Conservation (phyloP, 2,797 vertebrate species). For the Botia almorhae region DNA sequence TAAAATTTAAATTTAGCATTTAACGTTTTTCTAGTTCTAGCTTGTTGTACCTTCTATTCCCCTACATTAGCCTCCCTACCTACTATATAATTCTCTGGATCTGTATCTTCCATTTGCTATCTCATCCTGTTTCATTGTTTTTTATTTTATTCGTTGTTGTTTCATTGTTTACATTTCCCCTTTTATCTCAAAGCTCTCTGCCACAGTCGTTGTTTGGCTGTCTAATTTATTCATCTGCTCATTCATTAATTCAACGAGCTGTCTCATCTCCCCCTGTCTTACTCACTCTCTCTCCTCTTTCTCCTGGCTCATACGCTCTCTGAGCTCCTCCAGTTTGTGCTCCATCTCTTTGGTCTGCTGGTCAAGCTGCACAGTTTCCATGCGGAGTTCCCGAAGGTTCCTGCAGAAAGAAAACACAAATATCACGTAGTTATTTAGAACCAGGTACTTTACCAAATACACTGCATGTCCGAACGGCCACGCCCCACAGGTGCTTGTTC, state of each 20-base stretch:
- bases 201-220: slow-evolving; percentile 9
- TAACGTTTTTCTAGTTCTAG: too few relatives aligned
- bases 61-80: background rate
- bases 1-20: too few relatives aligned
- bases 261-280: slow-evolving; percentile 13
- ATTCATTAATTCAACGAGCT: slow-evolving; percentile 18
- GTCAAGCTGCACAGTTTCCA: slow-evolving; percentile 82
- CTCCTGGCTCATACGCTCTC: slow-evolving; percentile 81
- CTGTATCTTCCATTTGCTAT: background rate
- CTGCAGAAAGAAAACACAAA: slow-evolving; percentile 65
- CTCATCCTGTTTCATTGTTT: slow-evolving; percentile 1
- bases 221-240: slow-evolving; percentile 33
- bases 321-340: slow-evolving; percentile 82
- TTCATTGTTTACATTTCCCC: slow-evolving; percentile 15
- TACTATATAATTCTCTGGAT: background rate
- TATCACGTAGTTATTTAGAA: background rate
- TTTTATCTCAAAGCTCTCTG: background rate
- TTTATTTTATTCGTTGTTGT: background rate
- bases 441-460: background rate
- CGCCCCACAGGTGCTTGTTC: too few relatives aligned
- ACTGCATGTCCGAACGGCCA: background rate
- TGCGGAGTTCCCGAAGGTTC: slow-evolving; percentile 78
- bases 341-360: slow-evolving; percentile 85
- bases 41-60: background rate
- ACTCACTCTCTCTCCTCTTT: slow-evolving; percentile 88